Conservation (phyloP, 2,113 vertebrate genomes). For the Neogale vison region DNA sequence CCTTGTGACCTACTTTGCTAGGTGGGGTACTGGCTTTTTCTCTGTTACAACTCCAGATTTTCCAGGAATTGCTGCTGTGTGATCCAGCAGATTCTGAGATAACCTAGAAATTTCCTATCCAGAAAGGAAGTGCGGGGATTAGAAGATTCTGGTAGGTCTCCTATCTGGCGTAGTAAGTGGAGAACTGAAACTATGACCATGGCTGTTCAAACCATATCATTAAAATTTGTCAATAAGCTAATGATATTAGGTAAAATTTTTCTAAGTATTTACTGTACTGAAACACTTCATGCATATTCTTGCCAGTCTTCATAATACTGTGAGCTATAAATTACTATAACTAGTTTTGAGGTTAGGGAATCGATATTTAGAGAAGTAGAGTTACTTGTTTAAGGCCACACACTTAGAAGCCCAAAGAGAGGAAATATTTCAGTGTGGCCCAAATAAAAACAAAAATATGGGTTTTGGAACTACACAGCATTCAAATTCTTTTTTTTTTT, state of each 20-base stretch:
- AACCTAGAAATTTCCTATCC: background rate
- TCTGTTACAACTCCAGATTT: background rate
- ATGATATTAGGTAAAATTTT: background rate
- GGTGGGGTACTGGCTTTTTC: background rate
- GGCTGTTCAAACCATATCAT: background rate
- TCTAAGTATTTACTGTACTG: background rate
- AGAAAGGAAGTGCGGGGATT: background rate
- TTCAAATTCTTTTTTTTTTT: background rate
- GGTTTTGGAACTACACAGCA: background rate
- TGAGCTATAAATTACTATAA: background rate
- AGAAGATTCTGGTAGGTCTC: background rate
- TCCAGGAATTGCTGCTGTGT: slow-evolving; percentile 32
- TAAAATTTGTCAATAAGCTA: background rate
- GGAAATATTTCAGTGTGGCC: background rate
- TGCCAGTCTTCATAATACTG: background rate
- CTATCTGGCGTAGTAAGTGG: background rate
- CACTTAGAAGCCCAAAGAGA: background rate
- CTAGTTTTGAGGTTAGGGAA: background rate
- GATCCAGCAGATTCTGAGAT: slow-evolving; percentile 19
- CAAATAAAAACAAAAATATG: background rate
- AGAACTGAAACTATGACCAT: background rate
- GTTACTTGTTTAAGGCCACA: background rate
- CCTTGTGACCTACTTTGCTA: slow-evolving; percentile 36
- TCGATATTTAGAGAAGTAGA: background rate
- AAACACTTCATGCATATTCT: background rate